Evolutionary conservation across 2,888 invertebrate species (phyloP).

Genomic region (Suillia variegata): DNA sequence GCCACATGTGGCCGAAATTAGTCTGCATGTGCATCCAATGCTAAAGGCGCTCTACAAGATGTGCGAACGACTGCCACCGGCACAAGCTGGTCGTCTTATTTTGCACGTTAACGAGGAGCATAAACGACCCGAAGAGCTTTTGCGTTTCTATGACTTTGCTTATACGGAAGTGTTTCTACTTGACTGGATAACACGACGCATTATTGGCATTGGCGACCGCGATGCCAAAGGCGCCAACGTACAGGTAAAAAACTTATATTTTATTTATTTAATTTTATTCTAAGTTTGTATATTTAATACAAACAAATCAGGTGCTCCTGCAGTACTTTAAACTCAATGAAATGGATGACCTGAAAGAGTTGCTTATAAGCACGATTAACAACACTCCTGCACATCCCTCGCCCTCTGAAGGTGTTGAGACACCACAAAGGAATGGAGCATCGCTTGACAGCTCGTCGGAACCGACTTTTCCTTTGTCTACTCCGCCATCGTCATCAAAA

Average conservation of each 20-base stretch:
- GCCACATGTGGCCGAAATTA: slow-evolving; percentile 53
- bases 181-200: slow-evolving; percentile 48
- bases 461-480: too few relatives aligned
- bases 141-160: slow-evolving; percentile 46
- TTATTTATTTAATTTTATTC: too few relatives aligned
- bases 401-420: too few relatives aligned
- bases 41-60: slow-evolving; percentile 62
- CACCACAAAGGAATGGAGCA: neutral
- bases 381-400: slow-evolving; percentile 28
- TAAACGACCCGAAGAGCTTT: slow-evolving; percentile 31
- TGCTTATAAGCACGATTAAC: slow-evolving; percentile 42
- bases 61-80: slow-evolving; percentile 58
- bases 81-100: slow-evolving; percentile 46
- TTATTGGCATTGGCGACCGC: slow-evolving; percentile 42
- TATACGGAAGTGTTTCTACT: slow-evolving; percentile 55
- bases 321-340: slow-evolving; percentile 52
- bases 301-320: slow-evolving; percentile 41
- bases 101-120: slow-evolving; percentile 38
- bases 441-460: neutral
- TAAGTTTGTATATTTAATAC: too few relatives aligned
- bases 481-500: too few relatives aligned
- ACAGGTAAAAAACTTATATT: too few relatives aligned
- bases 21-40: slow-evolving; percentile 58
- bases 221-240: slow-evolving; percentile 43
- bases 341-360: slow-evolving; percentile 35